Percentiles rank a stretch among this genome's conserved stretches.
These are phyloP conservation scores for Limnephilus rhombicus DNA, from an alignment of 2,888 invertebrate species.

Conservation along the genomic window DNA sequence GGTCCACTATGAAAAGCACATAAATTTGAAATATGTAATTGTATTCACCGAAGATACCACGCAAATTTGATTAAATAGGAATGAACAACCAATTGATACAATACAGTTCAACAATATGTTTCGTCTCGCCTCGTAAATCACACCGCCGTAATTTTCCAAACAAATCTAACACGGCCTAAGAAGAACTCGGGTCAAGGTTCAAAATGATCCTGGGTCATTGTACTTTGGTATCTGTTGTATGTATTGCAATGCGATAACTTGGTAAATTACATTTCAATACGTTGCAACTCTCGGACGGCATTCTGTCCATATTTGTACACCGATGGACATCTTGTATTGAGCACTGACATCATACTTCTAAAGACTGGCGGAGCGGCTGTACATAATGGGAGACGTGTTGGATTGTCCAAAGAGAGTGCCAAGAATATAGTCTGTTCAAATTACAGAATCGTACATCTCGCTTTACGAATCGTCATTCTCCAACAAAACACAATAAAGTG, in stretches of 20 bases:
- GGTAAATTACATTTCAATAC: slow-evolving; percentile 2
- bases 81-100: background rate
- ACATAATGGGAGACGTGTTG: slow-evolving; percentile 18
- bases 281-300: slow-evolving; percentile 2
- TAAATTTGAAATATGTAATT: background rate
- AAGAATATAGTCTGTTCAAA: slow-evolving; percentile 6
- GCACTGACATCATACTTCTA: background rate
- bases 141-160: background rate
- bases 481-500: background rate
- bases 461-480: background rate
- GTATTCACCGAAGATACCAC: background rate
- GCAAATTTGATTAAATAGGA: background rate
- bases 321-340: background rate
- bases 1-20: background rate
- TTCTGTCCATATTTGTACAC: slow-evolving; percentile 13
- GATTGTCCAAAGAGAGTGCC: slow-evolving; percentile 1
- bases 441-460: background rate
- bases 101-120: background rate
- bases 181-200: background rate
- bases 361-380: background rate
- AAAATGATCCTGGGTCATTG: background rate
- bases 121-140: background rate
- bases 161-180: background rate
- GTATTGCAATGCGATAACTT: background rate
- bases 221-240: background rate